A percentile compares a stretch with the other conserved stretches of the same genome.
Evolutionary conservation across 2,113 vertebrate species (phyloP).

Genomic region (Narcine bancroftii): DNA sequence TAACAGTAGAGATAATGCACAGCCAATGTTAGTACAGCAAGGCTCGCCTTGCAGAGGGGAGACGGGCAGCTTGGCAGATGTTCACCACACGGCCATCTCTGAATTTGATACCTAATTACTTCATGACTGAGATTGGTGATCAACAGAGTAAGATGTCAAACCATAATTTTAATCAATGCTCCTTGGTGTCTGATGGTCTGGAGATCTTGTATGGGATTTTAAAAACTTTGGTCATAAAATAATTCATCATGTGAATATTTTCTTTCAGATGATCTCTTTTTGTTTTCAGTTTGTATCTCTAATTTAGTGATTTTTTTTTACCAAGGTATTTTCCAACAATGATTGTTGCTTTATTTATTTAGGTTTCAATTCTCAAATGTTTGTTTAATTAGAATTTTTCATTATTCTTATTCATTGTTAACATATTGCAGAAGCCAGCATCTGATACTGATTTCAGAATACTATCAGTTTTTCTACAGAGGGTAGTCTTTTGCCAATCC

Average conservation of each 20-base stretch:
- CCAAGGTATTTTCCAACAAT: too few relatives aligned
- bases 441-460: neutral
- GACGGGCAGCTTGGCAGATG: too few relatives aligned
- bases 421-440: neutral
- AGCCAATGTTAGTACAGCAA: too few relatives aligned
- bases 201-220: neutral
- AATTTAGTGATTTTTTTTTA: neutral
- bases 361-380: neutral
- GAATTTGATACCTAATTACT: neutral
- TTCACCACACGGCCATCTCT: too few relatives aligned
- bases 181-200: neutral
- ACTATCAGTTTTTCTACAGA: neutral
- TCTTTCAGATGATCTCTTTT: neutral
- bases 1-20: too few relatives aligned
- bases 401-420: neutral
- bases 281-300: neutral
- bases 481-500: neutral
- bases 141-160: neutral
- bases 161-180: neutral
- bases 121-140: neutral
- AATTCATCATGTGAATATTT: neutral
- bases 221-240: neutral
- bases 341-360: neutral
- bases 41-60: neutral
- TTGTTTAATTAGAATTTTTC: neutral